Conservation (phyloP, 2,888 invertebrate species). For the Notodonta dromedarius region DNA sequence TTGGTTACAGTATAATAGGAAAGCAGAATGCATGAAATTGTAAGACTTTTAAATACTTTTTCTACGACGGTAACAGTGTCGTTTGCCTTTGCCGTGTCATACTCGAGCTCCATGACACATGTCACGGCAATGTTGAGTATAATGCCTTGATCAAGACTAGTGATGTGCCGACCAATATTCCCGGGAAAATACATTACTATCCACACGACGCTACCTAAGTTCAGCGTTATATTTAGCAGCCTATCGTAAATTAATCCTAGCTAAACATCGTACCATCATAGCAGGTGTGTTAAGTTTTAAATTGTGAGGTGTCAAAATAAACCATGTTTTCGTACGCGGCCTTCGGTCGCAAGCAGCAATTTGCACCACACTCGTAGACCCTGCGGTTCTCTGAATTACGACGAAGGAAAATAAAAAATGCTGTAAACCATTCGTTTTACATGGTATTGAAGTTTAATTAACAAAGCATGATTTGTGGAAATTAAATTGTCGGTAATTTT, state of each 20-base stretch:
- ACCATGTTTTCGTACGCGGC: constrained; percentile 40
- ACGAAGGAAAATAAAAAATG: constrained; percentile 25
- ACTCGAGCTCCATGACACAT: too few species aligned
- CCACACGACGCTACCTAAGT: neutral
- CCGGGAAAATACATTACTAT: too few species aligned
- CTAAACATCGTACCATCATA: constrained; percentile 39
- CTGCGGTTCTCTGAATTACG: constrained; percentile 24
- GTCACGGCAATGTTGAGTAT: too few species aligned
- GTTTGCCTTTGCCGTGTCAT: too few species aligned
- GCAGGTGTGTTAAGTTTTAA: constrained; percentile 37
- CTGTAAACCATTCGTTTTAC: constrained; percentile 27
- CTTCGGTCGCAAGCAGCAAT: constrained; percentile 30
- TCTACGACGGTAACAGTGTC: too few species aligned
- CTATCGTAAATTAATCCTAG: constrained; percentile 37
- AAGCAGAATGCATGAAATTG: too few species aligned
- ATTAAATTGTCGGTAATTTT: neutral
- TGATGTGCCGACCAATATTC: too few species aligned
- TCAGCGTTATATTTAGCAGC: constrained; percentile 13
- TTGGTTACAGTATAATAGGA: too few species aligned
- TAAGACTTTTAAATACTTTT: too few species aligned
- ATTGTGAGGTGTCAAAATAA: constrained; percentile 42
- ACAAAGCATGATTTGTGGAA: neutral
- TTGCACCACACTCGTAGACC: constrained; percentile 23
- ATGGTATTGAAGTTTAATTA: constrained; percentile 12
- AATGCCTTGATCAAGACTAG: too few species aligned